Percentiles rank a stretch among this genome's conserved stretches.
These are phyloP conservation scores for Bombus pascuorum DNA, from an alignment of 1,140 invertebrate genomes.

Conservation along the genomic window DNA sequence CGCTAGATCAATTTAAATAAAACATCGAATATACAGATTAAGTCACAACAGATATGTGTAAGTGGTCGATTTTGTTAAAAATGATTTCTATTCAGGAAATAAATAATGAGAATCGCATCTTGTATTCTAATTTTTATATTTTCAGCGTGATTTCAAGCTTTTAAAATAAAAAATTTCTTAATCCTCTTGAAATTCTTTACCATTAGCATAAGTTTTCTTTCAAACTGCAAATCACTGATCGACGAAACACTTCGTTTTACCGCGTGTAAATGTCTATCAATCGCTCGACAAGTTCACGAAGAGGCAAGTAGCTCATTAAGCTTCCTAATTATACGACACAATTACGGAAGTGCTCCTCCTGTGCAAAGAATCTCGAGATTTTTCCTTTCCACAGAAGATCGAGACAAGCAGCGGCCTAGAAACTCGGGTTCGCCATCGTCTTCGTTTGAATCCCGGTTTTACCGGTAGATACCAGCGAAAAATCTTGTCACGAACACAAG, in stretches of 20 bases:
- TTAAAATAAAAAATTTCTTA: background rate
- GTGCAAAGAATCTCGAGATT: background rate
- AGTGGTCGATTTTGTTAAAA: too few species aligned
- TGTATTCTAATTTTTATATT: too few species aligned
- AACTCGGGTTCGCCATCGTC: slow-evolving; percentile 17
- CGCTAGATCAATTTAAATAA: too few species aligned
- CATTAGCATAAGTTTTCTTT: background rate
- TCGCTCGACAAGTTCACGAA: slow-evolving; percentile 22
- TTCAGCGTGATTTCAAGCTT: background rate
- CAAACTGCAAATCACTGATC: background rate
- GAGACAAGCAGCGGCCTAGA: background rate
- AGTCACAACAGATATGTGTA: too few species aligned
- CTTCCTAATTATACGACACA: slow-evolving; percentile 49
- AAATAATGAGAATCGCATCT: too few species aligned
- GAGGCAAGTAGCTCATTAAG: slow-evolving; percentile 50
- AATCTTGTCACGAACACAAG: slow-evolving; percentile 42
- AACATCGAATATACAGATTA: too few species aligned
- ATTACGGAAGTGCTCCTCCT: slow-evolving; percentile 2
- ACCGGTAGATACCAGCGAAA: slow-evolving; percentile 14
- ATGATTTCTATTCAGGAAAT: too few species aligned
- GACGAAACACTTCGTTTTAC: too few species aligned
- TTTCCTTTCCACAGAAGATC: background rate
- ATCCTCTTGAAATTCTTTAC: background rate
- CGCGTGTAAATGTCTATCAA: slow-evolving; percentile 60
- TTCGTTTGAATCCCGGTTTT: slow-evolving; percentile 33